phyloP scores from a whole-genome alignment of 2,888 invertebrate species.

The Hydrotaea cyrtoneurina region DNA sequence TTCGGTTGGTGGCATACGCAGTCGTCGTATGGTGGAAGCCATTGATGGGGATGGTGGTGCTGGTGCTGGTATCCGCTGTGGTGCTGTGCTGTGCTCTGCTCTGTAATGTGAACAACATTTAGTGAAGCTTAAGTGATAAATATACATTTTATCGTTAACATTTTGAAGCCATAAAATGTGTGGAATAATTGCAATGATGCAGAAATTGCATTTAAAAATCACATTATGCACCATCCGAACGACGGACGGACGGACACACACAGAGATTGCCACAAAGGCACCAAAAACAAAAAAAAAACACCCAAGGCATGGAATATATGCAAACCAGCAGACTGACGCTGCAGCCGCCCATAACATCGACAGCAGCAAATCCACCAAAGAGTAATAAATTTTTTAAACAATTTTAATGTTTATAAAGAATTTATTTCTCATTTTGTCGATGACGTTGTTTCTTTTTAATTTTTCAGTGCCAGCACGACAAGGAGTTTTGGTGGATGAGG shows the following conservation, averaged over 20 bases:
- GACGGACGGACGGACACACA: neutral
- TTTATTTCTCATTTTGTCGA: constrained; percentile 21
- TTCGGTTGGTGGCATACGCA: neutral
- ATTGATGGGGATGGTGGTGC: neutral
- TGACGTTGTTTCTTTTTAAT: constrained; percentile 4
- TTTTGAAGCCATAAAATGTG: constrained; percentile 58
- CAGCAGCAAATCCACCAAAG: constrained; percentile 19
- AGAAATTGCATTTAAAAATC: constrained; percentile 62
- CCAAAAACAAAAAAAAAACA: too few relatives aligned
- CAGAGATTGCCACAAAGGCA: neutral
- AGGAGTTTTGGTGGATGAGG: neutral
- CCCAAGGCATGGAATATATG: neutral
- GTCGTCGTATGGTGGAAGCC: neutral
- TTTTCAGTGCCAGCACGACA: neutral
- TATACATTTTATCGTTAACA: constrained; percentile 54
- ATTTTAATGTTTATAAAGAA: constrained; percentile 51
- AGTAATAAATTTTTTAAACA: constrained; percentile 63
- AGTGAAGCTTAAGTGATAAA: constrained; percentile 59
- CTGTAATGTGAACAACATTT: constrained; percentile 42
- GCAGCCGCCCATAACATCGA: neutral
- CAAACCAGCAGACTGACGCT: neutral
- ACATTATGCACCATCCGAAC: constrained; percentile 31
- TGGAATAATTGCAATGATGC: constrained; percentile 65
- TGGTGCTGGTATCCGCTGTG: neutral
- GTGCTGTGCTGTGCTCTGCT: neutral